A percentile compares a stretch with the other conserved stretches of the same genome.
phyloP scores from a whole-genome alignment of 2,113 vertebrate genomes.

The Rana temporaria region DNA sequence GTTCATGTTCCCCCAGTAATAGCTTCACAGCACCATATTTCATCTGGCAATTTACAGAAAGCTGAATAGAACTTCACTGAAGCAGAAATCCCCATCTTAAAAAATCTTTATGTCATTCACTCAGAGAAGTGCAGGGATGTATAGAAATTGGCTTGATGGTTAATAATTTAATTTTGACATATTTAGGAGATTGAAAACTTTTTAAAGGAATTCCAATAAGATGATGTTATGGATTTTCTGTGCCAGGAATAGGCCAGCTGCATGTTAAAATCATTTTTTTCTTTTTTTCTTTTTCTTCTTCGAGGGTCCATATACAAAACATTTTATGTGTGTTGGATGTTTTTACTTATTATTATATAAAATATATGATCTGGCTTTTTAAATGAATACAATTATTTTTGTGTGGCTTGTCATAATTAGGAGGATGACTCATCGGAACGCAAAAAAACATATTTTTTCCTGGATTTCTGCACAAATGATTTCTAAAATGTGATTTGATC shows the following conservation, averaged over 20 bases:
- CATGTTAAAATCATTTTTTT: constrained; percentile 9
- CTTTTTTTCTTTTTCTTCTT: not conserved
- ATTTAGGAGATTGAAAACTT: constrained; percentile 44
- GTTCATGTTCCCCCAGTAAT: constrained; percentile 43
- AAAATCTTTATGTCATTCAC: constrained; percentile 47
- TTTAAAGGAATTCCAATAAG: constrained; percentile 41
- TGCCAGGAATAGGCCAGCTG: constrained; percentile 15
- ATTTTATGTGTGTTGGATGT: too few relatives aligned
- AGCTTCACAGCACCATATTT: constrained; percentile 50
- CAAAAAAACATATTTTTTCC: too few relatives aligned
- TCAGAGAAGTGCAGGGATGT: constrained; percentile 2
- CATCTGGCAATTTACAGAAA: constrained; percentile 50
- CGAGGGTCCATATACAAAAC: too few relatives aligned
- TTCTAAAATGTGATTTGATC: too few relatives aligned
- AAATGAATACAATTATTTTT: not conserved
- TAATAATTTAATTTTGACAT: constrained; percentile 47
- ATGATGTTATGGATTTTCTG: constrained; percentile 38
- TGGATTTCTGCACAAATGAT: too few relatives aligned
- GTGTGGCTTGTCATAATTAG: not conserved
- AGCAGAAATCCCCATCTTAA: constrained; percentile 50
- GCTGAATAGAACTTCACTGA: constrained; percentile 47
- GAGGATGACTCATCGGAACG: too few relatives aligned
- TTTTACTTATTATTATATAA: too few relatives aligned
- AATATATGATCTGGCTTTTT: not conserved
- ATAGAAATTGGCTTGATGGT: constrained; percentile 20